Conservation (phyloP, 2,113 vertebrate species). For the Pelecanoides urinatrix region DNA sequence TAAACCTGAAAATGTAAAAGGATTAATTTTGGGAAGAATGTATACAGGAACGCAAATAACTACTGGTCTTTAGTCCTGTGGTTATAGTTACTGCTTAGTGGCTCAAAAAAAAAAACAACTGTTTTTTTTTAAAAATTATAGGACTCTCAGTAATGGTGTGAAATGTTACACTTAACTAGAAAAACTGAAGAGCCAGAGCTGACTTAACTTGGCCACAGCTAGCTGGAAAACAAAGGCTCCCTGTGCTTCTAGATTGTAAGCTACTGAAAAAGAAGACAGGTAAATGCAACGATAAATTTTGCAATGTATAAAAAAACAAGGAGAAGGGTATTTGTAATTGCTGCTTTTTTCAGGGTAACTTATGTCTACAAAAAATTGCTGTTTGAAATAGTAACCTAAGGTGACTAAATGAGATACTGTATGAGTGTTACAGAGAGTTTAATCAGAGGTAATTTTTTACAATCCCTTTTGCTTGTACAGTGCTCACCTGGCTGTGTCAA, state of each 20-base stretch:
- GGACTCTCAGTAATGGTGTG: constrained; percentile 57
- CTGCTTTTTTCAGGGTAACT: constrained; percentile 86
- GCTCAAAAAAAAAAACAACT: not conserved
- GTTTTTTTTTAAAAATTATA: not conserved
- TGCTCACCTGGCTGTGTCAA: constrained; percentile 73
- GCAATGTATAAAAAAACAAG: constrained; percentile 28
- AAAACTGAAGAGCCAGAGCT: constrained; percentile 76
- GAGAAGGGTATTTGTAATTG: constrained; percentile 77
- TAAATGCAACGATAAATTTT: constrained; percentile 60
- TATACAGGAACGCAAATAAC: constrained; percentile 64
- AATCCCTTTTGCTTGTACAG: constrained; percentile 75
- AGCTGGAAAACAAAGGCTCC: constrained; percentile 74
- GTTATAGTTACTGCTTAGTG: constrained; percentile 73
- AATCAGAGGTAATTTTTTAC: constrained; percentile 71
- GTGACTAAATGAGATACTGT: constrained; percentile 68
- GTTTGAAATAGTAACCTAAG: constrained; percentile 76
- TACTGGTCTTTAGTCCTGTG: constrained; percentile 65
- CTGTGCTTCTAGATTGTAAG: constrained; percentile 74
- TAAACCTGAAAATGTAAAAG: constrained; percentile 67
- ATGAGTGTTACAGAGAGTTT: constrained; percentile 67
- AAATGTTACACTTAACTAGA: constrained; percentile 70
- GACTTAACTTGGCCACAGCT: constrained; percentile 63
- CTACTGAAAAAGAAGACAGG: constrained; percentile 69
- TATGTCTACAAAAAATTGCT: constrained; percentile 72
- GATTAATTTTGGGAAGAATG: constrained; percentile 74